Conservation (phyloP, 2,113 vertebrate species). For the Gracilinanus agilis region DNA sequence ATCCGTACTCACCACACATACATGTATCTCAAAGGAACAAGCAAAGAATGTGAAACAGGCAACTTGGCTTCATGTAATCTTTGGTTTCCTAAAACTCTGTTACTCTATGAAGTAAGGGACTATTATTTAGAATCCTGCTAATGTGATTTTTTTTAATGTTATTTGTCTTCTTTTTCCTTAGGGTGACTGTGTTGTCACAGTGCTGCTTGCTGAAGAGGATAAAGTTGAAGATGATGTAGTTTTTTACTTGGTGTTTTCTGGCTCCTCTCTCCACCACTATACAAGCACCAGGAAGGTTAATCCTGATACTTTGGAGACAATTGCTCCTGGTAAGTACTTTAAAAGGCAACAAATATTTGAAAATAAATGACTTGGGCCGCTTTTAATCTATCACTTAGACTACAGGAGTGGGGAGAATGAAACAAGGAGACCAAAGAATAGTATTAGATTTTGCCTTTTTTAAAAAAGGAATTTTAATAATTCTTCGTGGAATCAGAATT, state of each 20-base stretch:
- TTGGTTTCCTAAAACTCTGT: not conserved
- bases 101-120: not conserved
- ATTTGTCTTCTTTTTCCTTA: constrained; percentile 70
- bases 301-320: constrained; percentile 91
- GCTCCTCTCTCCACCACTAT: constrained; percentile 93
- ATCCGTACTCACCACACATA: not conserved
- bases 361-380: not conserved
- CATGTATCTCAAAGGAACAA: not conserved
- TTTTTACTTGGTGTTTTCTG: constrained; percentile 95
- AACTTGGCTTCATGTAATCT: not conserved
- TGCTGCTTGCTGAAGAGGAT: constrained; percentile 91
- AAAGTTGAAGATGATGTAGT: constrained; percentile 89
- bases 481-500: not conserved
- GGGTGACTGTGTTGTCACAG: constrained; percentile 94
- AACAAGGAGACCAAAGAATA: not conserved
- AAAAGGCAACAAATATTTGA: not conserved
- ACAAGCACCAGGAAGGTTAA: constrained; percentile 91
- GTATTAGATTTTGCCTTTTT: not conserved
- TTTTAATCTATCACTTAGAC: not conserved
- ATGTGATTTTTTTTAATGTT: constrained; percentile 34
- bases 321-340: constrained; percentile 91
- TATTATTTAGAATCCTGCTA: not conserved
- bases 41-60: not conserved
- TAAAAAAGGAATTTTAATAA: not conserved
- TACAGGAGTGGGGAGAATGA: not conserved